Base-by-base conservation (phyloP, 2,888 invertebrate species). In the Diarsia rubi region DNA sequence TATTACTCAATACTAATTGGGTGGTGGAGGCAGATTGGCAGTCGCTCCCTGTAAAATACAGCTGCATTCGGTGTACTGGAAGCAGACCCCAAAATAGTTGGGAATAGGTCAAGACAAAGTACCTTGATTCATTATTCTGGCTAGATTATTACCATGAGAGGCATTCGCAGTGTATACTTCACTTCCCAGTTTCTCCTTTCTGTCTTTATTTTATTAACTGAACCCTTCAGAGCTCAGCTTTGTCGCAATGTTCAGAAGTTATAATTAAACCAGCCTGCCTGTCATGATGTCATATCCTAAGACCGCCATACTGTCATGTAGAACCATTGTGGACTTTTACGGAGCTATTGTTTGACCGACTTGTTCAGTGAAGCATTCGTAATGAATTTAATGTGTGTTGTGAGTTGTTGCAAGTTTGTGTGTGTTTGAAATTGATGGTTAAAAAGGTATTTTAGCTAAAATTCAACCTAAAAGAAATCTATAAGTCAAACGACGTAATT, bases 231-330 rank as follows among this genome's bases (percentile, higher is more conserved):
- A n/a, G 27, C 11, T 12, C 44, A 79, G 81, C 49, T 54, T 67
- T 67, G 69, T 64, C 81, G 68, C 60, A 49, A 52, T 24, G 21
- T 63, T 69, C 70, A 66, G 57, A 75, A 76, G 81, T 84, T 82
- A 84, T 77, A 84, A 81, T 82, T 84, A 81, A 74, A 60, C 67
- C 70, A 59, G 21, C 54, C 27, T 70, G 84, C 57, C 49, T 64
- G 60, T 45, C 72, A 66, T 86, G 86, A 87, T 87, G 85, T 86
- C 86, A 87, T 80, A 69, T 69, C 73, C 69, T 75, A 60, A 68
- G 73, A 42, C 71, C 67, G 71, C 75, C 80, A 79, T 73, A 47
- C 74, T 27, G 70, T 75, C 75, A 73, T 79, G 47, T 70, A 60
- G 72, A 76, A 73, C 73, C 75, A 85, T 69, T 69, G 82, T 82